Conservation (phyloP, 2,113 vertebrate genomes). For the Thinocorus orbignyianus region DNA sequence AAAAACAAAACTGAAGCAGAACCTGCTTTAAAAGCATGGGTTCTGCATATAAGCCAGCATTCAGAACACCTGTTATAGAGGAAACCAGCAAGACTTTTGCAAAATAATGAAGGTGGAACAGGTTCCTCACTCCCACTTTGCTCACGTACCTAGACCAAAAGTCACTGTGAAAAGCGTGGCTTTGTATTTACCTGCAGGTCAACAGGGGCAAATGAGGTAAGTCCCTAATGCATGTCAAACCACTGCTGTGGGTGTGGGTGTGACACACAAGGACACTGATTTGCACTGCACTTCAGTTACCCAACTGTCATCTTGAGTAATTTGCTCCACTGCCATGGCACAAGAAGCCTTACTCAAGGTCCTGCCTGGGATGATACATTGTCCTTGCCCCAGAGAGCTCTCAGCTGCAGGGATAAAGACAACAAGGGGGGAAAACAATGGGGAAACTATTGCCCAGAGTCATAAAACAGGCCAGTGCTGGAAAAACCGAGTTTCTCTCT, state of each 20-base stretch:
- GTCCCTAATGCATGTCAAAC: neutral
- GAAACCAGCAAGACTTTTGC: neutral
- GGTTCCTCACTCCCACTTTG: neutral
- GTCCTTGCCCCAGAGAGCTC: neutral
- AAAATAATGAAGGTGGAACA: neutral
- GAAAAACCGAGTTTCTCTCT: neutral
- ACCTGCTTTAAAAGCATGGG: neutral
- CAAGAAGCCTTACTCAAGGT: slow-evolving; percentile 4
- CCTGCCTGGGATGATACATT: neutral
- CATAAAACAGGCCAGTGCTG: neutral
- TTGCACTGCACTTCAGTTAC: neutral
- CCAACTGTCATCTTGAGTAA: neutral
- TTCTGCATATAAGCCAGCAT: neutral
- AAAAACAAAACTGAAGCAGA: neutral
- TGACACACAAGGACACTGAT: neutral
- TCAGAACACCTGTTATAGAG: neutral
- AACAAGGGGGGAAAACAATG: neutral
- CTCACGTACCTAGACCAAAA: neutral
- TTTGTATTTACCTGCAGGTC: neutral
- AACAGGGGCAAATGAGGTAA: neutral
- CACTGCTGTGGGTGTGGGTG: neutral
- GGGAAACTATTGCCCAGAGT: neutral
- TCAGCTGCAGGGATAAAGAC: neutral
- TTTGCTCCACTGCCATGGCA: neutral
- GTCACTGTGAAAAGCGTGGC: neutral